phyloP scores from a whole-genome alignment of 1,140 invertebrate genomes.

The Drosophila nigromelanica region DNA sequence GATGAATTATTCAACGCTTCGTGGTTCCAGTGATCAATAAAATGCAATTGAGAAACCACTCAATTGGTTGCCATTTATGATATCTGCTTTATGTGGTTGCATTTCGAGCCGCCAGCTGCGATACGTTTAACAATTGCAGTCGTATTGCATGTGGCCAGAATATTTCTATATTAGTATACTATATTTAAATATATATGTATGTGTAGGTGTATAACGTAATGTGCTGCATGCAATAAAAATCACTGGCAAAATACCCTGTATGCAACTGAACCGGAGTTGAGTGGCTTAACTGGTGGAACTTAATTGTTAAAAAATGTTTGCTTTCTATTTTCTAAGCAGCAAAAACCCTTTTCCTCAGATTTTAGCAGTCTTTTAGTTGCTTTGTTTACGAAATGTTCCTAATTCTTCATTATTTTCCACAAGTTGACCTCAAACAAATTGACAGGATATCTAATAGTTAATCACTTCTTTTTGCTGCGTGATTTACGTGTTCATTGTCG shows the following conservation, averaged over 20 bases:
- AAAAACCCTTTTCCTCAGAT: no score
- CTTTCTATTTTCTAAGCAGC: no score
- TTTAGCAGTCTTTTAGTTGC: no score
- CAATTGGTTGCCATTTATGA: constrained; percentile 58
- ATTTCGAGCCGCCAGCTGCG: constrained; percentile 13
- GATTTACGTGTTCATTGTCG: background rate
- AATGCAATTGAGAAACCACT: constrained; percentile 36
- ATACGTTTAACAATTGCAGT: constrained; percentile 11
- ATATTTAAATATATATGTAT: background rate
- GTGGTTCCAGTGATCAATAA: constrained; percentile 55
- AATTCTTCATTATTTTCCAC: no score
- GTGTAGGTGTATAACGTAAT: background rate
- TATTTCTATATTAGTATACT: constrained; percentile 20
- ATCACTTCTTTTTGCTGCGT: background rate
- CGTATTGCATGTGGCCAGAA: constrained; percentile 50
- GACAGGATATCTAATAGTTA: background rate
- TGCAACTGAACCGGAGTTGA: background rate
- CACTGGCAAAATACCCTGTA: constrained; percentile 8
- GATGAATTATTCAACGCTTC: constrained; percentile 32
- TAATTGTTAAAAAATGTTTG: no score
- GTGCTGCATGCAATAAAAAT: constrained; percentile 24
- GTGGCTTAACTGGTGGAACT: background rate
- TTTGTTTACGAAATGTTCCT: no score
- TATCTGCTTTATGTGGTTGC: constrained; percentile 16
- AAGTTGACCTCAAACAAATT: background rate